Conservation (phyloP, 1,140 invertebrate species). For the Stegodyphus mimosarum region DNA sequence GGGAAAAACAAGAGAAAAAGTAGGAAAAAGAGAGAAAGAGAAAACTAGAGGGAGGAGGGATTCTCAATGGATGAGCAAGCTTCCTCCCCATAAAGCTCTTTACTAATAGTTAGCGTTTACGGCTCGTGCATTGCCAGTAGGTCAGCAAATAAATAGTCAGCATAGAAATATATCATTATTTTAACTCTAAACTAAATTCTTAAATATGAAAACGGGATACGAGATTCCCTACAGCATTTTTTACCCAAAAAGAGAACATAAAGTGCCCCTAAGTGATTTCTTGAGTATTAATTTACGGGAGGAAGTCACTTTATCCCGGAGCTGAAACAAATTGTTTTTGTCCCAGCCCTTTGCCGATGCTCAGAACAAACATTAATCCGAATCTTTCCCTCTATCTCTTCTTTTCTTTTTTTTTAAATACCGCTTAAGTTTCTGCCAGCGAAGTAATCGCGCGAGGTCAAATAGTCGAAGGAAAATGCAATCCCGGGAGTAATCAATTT, state of each 20-base stretch:
- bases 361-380: constrained; percentile 48
- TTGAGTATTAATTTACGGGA: too few species aligned
- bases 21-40: too few species aligned
- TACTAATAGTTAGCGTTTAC: too few species aligned
- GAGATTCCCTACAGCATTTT: background rate
- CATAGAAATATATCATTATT: too few species aligned
- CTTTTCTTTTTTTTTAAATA: constrained; percentile 16
- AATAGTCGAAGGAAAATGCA: constrained; percentile 14
- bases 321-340: background rate
- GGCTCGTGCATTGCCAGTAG: too few species aligned
- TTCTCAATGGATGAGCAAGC: too few species aligned
- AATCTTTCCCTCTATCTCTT: background rate
- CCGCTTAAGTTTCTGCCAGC: constrained; percentile 24
- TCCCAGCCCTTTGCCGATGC: constrained; percentile 17
- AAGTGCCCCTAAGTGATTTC: too few species aligned
- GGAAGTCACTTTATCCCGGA: background rate
- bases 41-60: too few species aligned
- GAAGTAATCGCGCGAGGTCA: constrained; percentile 17
- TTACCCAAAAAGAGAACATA: too few species aligned
- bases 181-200: background rate
- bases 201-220: constrained; percentile 3
- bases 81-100: too few species aligned
- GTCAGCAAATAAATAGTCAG: too few species aligned
- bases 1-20: too few species aligned
- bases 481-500: constrained; percentile 58